phyloP scores from a whole-genome alignment of 2,888 invertebrate species.

The Syrphus vitripennis region DNA sequence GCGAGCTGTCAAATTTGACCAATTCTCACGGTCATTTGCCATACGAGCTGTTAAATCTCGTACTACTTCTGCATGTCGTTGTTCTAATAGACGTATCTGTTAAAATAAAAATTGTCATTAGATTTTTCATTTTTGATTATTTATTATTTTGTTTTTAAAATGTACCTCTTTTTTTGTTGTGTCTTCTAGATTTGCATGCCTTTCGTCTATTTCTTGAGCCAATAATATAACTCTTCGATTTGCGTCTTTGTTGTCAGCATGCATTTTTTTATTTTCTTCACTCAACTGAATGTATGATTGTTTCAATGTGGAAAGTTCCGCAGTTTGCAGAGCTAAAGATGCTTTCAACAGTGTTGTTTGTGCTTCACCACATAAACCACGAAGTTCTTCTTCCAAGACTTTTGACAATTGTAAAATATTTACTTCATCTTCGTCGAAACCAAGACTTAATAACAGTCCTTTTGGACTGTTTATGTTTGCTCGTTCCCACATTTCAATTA shows the following conservation, averaged over 20 bases:
- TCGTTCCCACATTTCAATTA: slow-evolving; percentile 88
- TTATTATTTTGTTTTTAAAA: not conserved
- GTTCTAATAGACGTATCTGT: slow-evolving; percentile 86
- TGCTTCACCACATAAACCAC: slow-evolving; percentile 80
- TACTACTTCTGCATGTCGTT: slow-evolving; percentile 89
- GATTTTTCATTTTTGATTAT: not conserved
- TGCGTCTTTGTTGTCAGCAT: slow-evolving; percentile 89
- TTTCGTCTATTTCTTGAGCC: slow-evolving; percentile 95
- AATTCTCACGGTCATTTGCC: slow-evolving; percentile 88
- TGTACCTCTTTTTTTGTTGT: slow-evolving; percentile 83
- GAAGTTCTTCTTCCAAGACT: slow-evolving; percentile 87
- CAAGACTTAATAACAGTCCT: slow-evolving; percentile 85
- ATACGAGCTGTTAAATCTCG: slow-evolving; percentile 87
- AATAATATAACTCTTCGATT: slow-evolving; percentile 90
- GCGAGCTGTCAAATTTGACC: slow-evolving; percentile 83
- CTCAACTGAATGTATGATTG: slow-evolving; percentile 85
- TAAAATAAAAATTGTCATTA: not conserved
- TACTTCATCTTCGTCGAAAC: slow-evolving; percentile 84
- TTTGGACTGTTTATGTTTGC: slow-evolving; percentile 86
- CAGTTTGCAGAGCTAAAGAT: slow-evolving; percentile 85
- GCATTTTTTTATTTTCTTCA: slow-evolving; percentile 91
- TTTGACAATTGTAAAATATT: slow-evolving; percentile 85
- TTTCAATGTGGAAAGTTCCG: slow-evolving; percentile 85
- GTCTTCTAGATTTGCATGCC: slow-evolving; percentile 91
- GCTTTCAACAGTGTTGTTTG: slow-evolving; percentile 81